Percentiles rank a stretch among this genome's conserved stretches.
phyloP scores from a whole-genome alignment of 2,888 invertebrate species.

The Cyclophora albipunctata region DNA sequence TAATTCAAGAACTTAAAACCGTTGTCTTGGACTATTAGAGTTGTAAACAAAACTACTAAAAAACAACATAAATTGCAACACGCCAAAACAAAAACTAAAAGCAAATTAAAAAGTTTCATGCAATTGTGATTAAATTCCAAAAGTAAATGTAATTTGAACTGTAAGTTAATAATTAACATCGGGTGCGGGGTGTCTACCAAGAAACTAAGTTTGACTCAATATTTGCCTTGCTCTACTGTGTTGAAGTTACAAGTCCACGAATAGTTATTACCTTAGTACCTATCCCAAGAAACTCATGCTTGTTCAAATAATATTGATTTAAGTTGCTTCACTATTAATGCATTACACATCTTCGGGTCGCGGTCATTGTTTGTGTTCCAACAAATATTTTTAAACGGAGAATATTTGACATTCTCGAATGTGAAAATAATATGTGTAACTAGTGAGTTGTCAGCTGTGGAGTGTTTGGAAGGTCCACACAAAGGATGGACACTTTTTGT shows the following conservation, averaged over 20 bases:
- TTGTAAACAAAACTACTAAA: too few relatives aligned
- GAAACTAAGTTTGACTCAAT: slow-evolving; percentile 56
- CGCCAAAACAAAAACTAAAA: too few relatives aligned
- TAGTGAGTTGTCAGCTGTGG: slow-evolving; percentile 20
- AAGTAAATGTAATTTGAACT: slow-evolving; percentile 38
- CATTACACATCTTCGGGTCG: slow-evolving; percentile 32
- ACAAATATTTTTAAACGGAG: slow-evolving; percentile 35
- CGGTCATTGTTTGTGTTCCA: slow-evolving; percentile 28
- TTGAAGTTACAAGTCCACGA: slow-evolving; percentile 47
- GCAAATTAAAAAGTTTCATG: slow-evolving; percentile 1
- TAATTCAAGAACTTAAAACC: too few relatives aligned
- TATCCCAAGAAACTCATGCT: slow-evolving; percentile 44
- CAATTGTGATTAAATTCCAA: slow-evolving; percentile 23
- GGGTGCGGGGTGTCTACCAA: slow-evolving; percentile 41
- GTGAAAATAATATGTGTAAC: slow-evolving; percentile 34
- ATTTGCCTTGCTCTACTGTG: slow-evolving; percentile 55
- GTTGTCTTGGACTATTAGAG: too few relatives aligned
- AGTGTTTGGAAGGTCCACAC: slow-evolving; percentile 70
- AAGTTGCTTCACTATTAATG: slow-evolving; percentile 40
- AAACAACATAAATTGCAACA: too few relatives aligned
- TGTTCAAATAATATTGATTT: slow-evolving; percentile 53
- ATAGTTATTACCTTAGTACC: slow-evolving; percentile 39
- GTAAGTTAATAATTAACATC: slow-evolving; percentile 56
- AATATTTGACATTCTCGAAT: slow-evolving; percentile 33
- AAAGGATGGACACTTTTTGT: not conserved